These are phyloP conservation scores for Odobenus rosmarus DNA, from an alignment of 2,113 vertebrate species.

Conservation along the genomic window DNA sequence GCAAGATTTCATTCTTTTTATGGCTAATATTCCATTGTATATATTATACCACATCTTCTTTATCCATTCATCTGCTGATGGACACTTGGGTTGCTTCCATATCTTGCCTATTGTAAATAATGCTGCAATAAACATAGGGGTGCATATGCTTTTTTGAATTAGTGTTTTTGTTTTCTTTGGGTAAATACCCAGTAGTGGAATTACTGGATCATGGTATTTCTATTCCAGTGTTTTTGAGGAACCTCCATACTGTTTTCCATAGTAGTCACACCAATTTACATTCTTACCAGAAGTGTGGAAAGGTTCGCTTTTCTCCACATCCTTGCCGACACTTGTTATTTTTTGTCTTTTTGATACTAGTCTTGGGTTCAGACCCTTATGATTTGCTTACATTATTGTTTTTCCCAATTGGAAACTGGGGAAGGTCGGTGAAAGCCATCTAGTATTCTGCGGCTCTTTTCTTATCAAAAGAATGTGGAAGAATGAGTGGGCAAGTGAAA, in stretches of 20 bases:
- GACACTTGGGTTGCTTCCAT: neutral
- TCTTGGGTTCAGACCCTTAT: conserved; percentile 16
- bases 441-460: neutral
- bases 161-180: neutral
- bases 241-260: neutral
- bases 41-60: neutral
- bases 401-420: neutral
- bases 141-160: neutral
- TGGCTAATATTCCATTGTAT: neutral
- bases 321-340: neutral
- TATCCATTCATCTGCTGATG: neutral
- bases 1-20: neutral
- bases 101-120: neutral
- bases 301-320: neutral
- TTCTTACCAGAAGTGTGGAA: neutral
- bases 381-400: conserved; percentile 14
- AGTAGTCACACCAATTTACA: neutral
- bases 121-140: neutral
- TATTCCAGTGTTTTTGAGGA: neutral
- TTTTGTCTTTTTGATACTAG: neutral
- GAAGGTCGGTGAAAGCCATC: neutral
- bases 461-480: conserved; percentile 29
- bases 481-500: neutral
- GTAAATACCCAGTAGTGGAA: neutral
- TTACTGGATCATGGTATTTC: neutral